Conservation (phyloP, 2,888 invertebrate genomes). For the Nymphalis urticae region DNA sequence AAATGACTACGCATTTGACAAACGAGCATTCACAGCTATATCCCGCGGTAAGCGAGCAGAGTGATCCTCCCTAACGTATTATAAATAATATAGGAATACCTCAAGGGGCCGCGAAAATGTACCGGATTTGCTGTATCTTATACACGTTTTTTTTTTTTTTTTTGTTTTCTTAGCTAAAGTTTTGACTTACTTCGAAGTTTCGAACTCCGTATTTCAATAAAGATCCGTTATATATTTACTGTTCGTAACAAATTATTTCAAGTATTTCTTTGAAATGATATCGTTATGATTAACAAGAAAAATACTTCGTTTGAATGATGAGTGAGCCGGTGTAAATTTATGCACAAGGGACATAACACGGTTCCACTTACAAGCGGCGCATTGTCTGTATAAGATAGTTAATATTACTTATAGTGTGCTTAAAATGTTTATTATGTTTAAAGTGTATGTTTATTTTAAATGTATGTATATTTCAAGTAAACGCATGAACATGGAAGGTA, state of each 20-base stretch:
- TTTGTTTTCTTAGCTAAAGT: slow-evolving; percentile 44
- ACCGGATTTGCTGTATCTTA: slow-evolving; percentile 66
- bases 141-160: slow-evolving; percentile 51
- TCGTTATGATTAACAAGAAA: no score
- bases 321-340: no score
- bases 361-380: no score
- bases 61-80: slow-evolving; percentile 78
- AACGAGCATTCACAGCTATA: slow-evolving; percentile 78
- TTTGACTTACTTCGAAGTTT: slow-evolving; percentile 39
- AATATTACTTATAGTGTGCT: no score
- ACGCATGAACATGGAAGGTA: no score
- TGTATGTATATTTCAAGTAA: no score
- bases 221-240: slow-evolving; percentile 9
- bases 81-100: slow-evolving; percentile 75
- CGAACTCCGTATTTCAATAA: slow-evolving; percentile 28
- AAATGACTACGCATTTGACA: slow-evolving; percentile 80
- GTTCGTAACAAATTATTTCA: background rate
- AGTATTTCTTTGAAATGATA: background rate
- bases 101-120: slow-evolving; percentile 67
- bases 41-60: slow-evolving; percentile 74
- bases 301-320: no score
- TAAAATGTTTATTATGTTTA: no score
- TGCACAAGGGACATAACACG: no score
- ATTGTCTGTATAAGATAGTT: no score
- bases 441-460: no score